Evolutionary conservation across 2,113 vertebrate species (phyloP).

Genomic region (Nanorana parkeri): DNA sequence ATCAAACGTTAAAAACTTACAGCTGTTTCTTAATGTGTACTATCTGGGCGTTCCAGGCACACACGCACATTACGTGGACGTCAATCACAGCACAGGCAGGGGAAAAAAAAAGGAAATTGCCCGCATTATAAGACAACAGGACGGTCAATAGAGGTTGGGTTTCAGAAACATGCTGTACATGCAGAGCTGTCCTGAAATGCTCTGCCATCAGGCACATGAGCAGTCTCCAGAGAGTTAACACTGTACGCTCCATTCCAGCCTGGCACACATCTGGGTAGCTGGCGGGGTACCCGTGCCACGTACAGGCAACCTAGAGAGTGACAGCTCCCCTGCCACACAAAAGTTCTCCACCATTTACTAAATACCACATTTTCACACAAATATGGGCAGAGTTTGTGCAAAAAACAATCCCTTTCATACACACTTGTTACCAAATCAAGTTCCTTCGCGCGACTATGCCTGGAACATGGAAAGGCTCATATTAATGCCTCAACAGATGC

Average conservation of each 20-base stretch:
- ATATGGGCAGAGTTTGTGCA: too few relatives aligned
- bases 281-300: slow-evolving; percentile 8
- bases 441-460: too few relatives aligned
- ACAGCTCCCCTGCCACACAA: not conserved
- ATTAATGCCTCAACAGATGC: too few relatives aligned
- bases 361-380: too few relatives aligned
- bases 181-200: slow-evolving; percentile 29
- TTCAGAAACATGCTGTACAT: slow-evolving; percentile 7
- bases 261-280: not conserved
- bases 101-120: not conserved
- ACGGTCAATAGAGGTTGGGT: slow-evolving; percentile 1
- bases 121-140: not conserved
- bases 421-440: too few relatives aligned
- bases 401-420: too few relatives aligned
- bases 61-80: not conserved
- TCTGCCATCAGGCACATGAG: not conserved
- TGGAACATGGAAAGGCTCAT: too few relatives aligned
- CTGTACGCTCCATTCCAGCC: not conserved
- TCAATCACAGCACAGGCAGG: slow-evolving; percentile 7
- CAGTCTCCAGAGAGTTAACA: slow-evolving; percentile 10
- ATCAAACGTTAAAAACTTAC: slow-evolving; percentile 31
- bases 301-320: slow-evolving; percentile 17
- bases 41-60: not conserved
- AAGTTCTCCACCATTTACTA: too few relatives aligned
- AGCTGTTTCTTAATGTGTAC: slow-evolving; percentile 37